Base-by-base conservation (phyloP, 2,113 vertebrate genomes). In the Pelvicachromis taeniatus region DNA sequence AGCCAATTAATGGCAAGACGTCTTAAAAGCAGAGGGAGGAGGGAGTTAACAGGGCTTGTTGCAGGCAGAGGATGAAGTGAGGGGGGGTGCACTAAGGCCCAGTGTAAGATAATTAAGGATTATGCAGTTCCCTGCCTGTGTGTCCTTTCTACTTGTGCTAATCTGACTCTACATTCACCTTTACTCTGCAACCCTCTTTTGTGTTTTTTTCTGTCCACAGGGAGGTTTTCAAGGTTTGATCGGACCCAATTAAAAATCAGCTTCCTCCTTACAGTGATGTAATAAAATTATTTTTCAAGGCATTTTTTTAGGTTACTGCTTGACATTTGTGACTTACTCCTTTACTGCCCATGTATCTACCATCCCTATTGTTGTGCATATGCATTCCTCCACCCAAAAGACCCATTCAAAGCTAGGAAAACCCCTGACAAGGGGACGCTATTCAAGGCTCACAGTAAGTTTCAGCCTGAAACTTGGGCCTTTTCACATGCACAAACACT, bases 231-330 rank as follows among this genome's bases (percentile, higher is more conserved):
- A 50, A 29, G 11, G 68, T 75, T 19, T 75, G 13, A 26, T 73
- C 23, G 0, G 68, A 10, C 9, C 65, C 42, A 7, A 19, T 26
- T 5, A 73, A 73, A 75, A 31, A 50, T 31, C 70, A n/a, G 29
- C 58, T 61, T 29, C 58, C 58, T 61, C 58, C 9, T 33, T 59
- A 17, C 56, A 17, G 4, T 31, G 16, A 6, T 31, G 4, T 12
- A 1, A 42, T 29, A 73, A 73, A 73, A 73, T 48, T 5, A 7
- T 29, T 31, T 73, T 48, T 73, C 23, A 23, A 73, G 1, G 14
- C 21, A 4, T 16, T 48, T 73, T 48, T 48, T 48, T 29, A 19
- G 0, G 42, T 29, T 73, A 73, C 23, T 0, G 0, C 9, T 48
- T 23, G 42, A 45, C 9, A 73, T 73, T 73, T 73, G 0, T 19